Base-by-base conservation (phyloP, 2,797 vertebrate species). In the Eremophila alpestris region DNA sequence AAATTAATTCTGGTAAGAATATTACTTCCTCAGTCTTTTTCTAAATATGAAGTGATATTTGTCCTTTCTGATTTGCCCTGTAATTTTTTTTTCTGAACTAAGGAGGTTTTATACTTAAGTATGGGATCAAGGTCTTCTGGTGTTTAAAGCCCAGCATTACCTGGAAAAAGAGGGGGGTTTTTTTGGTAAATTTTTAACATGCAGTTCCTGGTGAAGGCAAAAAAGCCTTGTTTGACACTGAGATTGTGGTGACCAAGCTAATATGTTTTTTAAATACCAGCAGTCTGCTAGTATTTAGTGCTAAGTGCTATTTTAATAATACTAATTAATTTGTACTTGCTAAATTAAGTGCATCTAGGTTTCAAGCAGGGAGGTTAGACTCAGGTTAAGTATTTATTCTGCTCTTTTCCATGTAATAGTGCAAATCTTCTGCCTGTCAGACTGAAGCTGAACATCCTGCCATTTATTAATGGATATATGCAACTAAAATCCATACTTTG, bases 231-330 rank as follows among this genome's bases (percentile, higher is more conserved):
- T 49, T 60, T 87, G 52, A 70, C 17, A 7, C 1, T 2, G 24
- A 32, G 49, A 41, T 76, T 56, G n/a, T 40, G 24, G 73, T 64
- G 81, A 67, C 58, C 81, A n/a, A 87, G 34, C 9, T 93, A 77
- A 95, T 64, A 64, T 68, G 26, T 29, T 81, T 89, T 84, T 95
- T 84, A 90, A 92, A 77, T 49, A 56, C 64, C 84, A 67, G 34
- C 54, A 62, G 24, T 82, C 58, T 93, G 49, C 46, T 56, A 79
- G 34, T 64, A 54, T 69, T 65, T 87, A 34, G 54, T 84, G 46
- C 55, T 87, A 97, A 95, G 92, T 91, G 92, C 49, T 67, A 64
- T 90, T 96, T 91, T 87, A 95, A 78, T 92, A 92, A 68, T 71
- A 54, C n/a, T 87, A 76, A 95, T 93, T 95, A 95, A 93, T 90